Base-by-base conservation (phyloP, 2,113 vertebrate species). In the Dissostichus mawsoni region DNA sequence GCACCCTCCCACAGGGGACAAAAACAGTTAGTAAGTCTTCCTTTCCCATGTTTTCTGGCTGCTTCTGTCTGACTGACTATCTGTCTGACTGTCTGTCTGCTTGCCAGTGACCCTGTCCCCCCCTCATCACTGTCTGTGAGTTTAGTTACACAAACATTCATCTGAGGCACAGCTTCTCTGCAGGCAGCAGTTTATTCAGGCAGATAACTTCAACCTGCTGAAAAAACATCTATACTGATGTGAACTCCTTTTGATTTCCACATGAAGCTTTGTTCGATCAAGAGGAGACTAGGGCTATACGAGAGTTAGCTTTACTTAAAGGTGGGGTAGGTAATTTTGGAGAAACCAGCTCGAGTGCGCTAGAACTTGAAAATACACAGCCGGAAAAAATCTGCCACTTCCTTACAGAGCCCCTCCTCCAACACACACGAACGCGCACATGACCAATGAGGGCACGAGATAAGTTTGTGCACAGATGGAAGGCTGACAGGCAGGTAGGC, bases 1-100 rank as follows among this genome's bases (percentile, higher is more conserved):
- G 96, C 92, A 96, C 96, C 94, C 95, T 98, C 92, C 96, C 97
- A 81, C 97, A 97, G 95, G 97, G 96, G 95, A 96, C 97, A 96
- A 98, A 98, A 95, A 97, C 94, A 94, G 95, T 98, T 97, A 97
- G 97, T 98, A 98, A 98, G 97, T 92, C 80, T 93, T 94, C 91
- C 87, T 88, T 93, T 85, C 83, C 88, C 90, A 88, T 90, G 90
- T 90, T 92, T 91, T 89, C 92, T 94, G 91, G 87, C 94, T 94
- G 91, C 89, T 93, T 70, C 68, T 81, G 77, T 44, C 65, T 84
- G 87, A 52, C 82, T 86, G 85, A 58, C 77, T 87, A 87, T 63
- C 84, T 73, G 75, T 59, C 69, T 82, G 74, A 3, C 29, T 29
- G 29, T 0, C 29, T 29, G 45, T 2, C 45, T 83, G 74, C 51